These are phyloP conservation scores for Sisyra nigra DNA, from an alignment of 2,888 invertebrate genomes.

Conservation along the genomic window DNA sequence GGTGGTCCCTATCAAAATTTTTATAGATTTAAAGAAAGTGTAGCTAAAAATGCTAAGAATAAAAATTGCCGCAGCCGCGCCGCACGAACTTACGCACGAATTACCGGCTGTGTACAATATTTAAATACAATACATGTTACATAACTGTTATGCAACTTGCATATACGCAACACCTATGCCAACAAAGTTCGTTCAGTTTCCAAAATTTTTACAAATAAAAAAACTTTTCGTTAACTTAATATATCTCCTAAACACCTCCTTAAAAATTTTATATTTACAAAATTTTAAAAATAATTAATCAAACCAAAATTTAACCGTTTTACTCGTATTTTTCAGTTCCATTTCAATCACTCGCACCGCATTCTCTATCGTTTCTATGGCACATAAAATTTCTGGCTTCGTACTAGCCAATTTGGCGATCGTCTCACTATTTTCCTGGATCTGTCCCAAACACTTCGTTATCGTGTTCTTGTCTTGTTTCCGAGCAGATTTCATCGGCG, in stretches of 20 bases:
- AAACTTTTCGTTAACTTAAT: not conserved
- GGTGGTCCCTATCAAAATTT: no score
- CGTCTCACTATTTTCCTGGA: not conserved
- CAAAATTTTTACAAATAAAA: no score
- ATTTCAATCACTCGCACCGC: not conserved
- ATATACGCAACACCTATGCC: no score
- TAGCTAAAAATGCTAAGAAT: no score
- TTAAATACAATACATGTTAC: no score
- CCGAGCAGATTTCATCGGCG: slow-evolving; percentile 3
- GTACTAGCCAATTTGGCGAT: not conserved
- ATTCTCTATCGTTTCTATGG: not conserved
- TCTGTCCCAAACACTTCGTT: slow-evolving; percentile 1
- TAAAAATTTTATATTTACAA: not conserved
- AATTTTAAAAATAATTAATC: not conserved
- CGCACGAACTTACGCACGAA: no score
- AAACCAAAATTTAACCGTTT: not conserved
- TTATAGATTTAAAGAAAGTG: no score
- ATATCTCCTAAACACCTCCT: not conserved
- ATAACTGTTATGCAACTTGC: no score
- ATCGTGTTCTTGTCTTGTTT: slow-evolving; percentile 3
- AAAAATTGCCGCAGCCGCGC: no score
- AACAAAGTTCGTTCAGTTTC: no score
- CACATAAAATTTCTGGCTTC: not conserved
- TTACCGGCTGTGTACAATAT: no score
- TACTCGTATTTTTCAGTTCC: not conserved